A percentile compares a stretch with the other conserved stretches of the same genome.
Conservation (phyloP, 2,113 vertebrate species). For the Lepidothrix coronata region DNA sequence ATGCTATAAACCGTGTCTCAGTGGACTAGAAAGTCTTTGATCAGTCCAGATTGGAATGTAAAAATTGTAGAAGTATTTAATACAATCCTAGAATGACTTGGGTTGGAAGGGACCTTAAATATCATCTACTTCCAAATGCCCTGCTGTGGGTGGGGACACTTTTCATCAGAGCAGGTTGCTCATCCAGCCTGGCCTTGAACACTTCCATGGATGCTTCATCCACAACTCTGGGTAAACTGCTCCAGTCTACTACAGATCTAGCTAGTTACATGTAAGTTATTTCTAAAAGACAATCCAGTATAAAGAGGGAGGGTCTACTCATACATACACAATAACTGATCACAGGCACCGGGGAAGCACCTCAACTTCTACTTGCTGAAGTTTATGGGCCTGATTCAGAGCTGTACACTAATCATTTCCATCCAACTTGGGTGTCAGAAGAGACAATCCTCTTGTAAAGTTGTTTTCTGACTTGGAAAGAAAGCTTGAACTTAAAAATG, state of each 20-base stretch:
- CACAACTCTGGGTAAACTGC: background rate
- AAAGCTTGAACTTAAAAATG: background rate
- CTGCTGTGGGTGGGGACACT: background rate
- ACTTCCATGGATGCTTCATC: background rate
- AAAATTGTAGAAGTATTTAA: background rate
- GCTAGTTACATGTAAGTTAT: background rate
- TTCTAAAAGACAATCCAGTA: background rate
- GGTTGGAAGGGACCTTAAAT: background rate
- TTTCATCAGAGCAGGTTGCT: background rate
- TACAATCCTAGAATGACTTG: rapidly evolving
- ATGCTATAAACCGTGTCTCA: background rate
- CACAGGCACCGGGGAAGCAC: background rate
- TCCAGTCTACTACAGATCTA: background rate
- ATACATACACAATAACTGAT: background rate
- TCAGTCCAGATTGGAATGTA: background rate
- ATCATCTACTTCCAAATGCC: background rate
- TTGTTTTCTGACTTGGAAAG: background rate
- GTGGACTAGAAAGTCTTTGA: background rate
- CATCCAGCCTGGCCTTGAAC: background rate
- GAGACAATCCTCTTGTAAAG: background rate
- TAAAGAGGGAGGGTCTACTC: background rate
- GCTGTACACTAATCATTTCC: background rate
- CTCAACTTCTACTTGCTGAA: background rate
- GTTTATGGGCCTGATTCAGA: background rate
- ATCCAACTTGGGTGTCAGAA: background rate